Conservation (phyloP, 2,113 vertebrate genomes). For the Dendropsophus ebraccatus region DNA sequence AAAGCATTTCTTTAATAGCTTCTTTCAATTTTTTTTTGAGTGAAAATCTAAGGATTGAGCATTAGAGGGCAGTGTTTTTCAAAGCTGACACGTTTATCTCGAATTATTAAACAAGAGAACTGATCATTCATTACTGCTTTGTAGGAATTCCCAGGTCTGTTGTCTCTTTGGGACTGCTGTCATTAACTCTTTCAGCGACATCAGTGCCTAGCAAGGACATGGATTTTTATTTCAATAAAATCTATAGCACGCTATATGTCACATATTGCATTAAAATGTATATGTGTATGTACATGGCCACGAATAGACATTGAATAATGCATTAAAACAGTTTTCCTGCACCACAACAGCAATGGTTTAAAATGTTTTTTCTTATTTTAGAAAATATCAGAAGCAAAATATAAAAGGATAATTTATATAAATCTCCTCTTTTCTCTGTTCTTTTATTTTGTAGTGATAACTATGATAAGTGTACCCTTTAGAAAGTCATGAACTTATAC, state of each 20-base stretch:
- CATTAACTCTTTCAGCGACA: slow-evolving; percentile 35
- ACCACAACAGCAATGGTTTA: background rate
- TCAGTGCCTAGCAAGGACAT: background rate
- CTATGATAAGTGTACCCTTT: background rate
- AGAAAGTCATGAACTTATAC: too few relatives aligned
- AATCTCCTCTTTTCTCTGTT: background rate
- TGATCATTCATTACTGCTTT: slow-evolving; percentile 47
- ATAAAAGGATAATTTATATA: background rate
- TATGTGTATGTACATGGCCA: background rate
- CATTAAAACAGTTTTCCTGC: background rate
- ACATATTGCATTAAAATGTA: background rate
- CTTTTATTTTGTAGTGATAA: background rate
- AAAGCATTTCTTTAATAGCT: background rate
- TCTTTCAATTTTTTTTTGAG: background rate
- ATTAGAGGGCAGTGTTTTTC: slow-evolving; percentile 58
- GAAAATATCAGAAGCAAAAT: background rate
- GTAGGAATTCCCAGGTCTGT: slow-evolving; percentile 27
- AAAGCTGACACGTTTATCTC: slow-evolving; percentile 17
- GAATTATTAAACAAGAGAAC: slow-evolving; percentile 48
- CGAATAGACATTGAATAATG: background rate
- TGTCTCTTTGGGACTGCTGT: slow-evolving; percentile 21
- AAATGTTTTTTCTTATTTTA: background rate
- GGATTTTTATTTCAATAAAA: background rate
- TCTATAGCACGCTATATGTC: background rate
- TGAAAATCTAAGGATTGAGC: background rate